A percentile compares a stretch with the other conserved stretches of the same genome.
phyloP scores from a whole-genome alignment of 2,113 vertebrate species.

The Cynoglossus semilaevis region DNA sequence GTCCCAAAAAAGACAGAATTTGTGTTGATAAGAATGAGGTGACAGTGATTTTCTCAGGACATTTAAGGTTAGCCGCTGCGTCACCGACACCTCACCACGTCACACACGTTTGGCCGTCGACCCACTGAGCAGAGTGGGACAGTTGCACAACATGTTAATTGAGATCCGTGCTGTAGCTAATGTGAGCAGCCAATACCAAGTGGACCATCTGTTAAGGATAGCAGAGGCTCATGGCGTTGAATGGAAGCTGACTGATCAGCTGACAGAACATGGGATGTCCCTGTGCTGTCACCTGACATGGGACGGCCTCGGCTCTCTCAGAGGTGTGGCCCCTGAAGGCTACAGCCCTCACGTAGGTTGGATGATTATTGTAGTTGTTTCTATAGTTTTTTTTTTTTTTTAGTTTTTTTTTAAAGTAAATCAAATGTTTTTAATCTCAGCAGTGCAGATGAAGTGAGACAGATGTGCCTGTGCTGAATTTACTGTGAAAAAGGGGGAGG shows the following conservation, averaged over 20 bases:
- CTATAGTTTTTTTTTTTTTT: background rate
- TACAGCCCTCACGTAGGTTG: background rate
- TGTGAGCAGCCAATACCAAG: constrained; percentile 32
- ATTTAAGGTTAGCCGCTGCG: constrained; percentile 6
- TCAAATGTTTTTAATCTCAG: background rate
- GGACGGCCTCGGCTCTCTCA: constrained; percentile 50
- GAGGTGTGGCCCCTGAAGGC: constrained; percentile 54
- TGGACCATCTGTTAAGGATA: constrained; percentile 45
- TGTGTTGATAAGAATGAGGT: too few species aligned
- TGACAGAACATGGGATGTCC: constrained; percentile 58
- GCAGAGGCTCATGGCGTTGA: constrained; percentile 35
- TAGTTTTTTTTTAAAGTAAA: too few species aligned
- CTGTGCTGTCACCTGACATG: constrained; percentile 46
- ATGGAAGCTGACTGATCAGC: constrained; percentile 57
- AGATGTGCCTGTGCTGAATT: constrained; percentile 59
- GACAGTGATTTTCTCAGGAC: background rate
- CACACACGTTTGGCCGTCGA: constrained; percentile 19
- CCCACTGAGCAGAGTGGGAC: constrained; percentile 21
- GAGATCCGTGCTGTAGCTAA: constrained; percentile 37
- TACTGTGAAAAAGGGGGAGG: constrained; percentile 20
- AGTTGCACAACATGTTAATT: constrained; percentile 58
- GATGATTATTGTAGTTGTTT: too few species aligned
- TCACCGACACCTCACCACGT: constrained; percentile 10
- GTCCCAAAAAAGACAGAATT: too few species aligned
- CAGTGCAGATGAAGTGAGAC: constrained; percentile 43